phyloP scores from a whole-genome alignment of 1,140 invertebrate genomes.

The Lepeophtheirus salmonis region DNA sequence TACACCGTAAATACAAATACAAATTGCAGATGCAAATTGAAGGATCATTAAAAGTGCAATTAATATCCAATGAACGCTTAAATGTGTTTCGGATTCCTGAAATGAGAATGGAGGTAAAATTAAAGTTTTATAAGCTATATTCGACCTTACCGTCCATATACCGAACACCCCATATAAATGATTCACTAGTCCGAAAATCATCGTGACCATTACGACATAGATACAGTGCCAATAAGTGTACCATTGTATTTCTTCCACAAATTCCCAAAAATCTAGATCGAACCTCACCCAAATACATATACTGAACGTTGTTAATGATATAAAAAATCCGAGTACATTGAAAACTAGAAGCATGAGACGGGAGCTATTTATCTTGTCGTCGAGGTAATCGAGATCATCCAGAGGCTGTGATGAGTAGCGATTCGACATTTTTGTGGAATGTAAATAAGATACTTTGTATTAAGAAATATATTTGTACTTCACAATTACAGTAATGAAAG shows the following conservation, averaged over 20 bases:
- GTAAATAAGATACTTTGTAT: too few species aligned
- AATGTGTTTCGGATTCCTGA: background rate
- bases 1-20: conserved; percentile 13
- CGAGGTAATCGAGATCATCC: background rate
- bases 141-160: background rate
- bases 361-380: background rate
- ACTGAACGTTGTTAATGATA: background rate
- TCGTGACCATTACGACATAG: background rate
- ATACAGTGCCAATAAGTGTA: conserved; percentile 5
- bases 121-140: background rate
- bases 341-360: background rate
- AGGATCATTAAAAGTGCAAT: conserved; percentile 1
- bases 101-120: background rate
- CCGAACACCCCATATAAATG: background rate
- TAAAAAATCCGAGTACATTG: background rate
- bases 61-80: background rate
- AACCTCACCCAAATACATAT: background rate
- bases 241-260: conserved; percentile 6
- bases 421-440: too few species aligned
- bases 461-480: too few species aligned
- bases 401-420: background rate
- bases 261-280: conserved; percentile 6
- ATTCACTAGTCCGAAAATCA: background rate
- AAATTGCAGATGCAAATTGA: background rate
- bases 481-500: too few species aligned